A percentile compares a stretch with the other conserved stretches of the same genome.
These are phyloP conservation scores for Hydroisotoma schaefferi DNA, from an alignment of 2,888 invertebrate species.

Conservation along the genomic window DNA sequence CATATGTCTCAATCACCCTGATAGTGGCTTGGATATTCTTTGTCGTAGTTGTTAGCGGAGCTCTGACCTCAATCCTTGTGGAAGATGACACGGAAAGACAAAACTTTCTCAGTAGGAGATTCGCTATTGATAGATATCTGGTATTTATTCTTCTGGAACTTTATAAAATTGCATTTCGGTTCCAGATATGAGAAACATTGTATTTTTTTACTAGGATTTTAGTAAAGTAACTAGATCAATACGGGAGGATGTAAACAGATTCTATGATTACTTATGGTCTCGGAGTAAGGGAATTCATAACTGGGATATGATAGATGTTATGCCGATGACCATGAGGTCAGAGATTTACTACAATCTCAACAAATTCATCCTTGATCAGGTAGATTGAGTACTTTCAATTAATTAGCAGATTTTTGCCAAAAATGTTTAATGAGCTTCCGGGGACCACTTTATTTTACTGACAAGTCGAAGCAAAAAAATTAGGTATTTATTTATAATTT, in stretches of 20 bases:
- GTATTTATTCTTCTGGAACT: no score
- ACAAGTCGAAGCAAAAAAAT: no score
- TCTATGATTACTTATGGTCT: slow-evolving; percentile 43
- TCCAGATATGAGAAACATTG: no score
- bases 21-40: slow-evolving; percentile 44
- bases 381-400: slow-evolving; percentile 3
- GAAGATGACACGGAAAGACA: slow-evolving; percentile 45
- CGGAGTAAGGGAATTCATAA: slow-evolving; percentile 43
- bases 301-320: slow-evolving; percentile 38
- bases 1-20: slow-evolving; percentile 31
- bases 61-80: slow-evolving; percentile 41
- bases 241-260: slow-evolving; percentile 31
- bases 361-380: slow-evolving; percentile 45
- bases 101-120: slow-evolving; percentile 28
- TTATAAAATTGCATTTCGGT: not conserved
- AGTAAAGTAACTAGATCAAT: slow-evolving; percentile 14
- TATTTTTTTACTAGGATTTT: slow-evolving; percentile 13
- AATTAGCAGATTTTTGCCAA: not conserved
- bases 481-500: no score
- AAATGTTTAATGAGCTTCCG: not conserved
- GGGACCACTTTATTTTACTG: not conserved
- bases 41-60: slow-evolving; percentile 36
- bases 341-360: slow-evolving; percentile 47
- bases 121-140: slow-evolving; percentile 41
- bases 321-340: slow-evolving; percentile 42